phyloP scores from a whole-genome alignment of 2,113 vertebrate genomes.

The Actenoides lindsayi region DNA sequence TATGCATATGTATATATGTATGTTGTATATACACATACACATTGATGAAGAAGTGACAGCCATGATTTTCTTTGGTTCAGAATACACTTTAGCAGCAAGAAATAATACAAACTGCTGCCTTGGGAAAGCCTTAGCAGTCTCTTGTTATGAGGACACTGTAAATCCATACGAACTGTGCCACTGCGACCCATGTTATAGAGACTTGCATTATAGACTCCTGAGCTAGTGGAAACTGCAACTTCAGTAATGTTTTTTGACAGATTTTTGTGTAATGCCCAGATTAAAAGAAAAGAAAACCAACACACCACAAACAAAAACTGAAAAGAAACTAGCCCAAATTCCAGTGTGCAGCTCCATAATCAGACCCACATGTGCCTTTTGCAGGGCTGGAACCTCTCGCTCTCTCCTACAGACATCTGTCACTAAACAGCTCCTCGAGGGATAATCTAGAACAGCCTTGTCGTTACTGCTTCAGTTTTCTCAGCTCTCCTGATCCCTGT shows the following conservation, averaged over 20 bases:
- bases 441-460: background rate
- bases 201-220: background rate
- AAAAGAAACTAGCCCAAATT: slow-evolving; percentile 21
- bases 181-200: background rate
- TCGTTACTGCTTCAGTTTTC: background rate
- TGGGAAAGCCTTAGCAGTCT: background rate
- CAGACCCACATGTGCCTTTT: background rate
- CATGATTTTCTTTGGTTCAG: background rate
- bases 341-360: background rate
- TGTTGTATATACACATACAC: too few relatives aligned
- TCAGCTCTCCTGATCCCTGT: background rate
- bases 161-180: background rate
- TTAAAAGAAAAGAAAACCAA: slow-evolving; percentile 52
- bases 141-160: rapidly evolving
- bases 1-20: background rate
- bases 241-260: slow-evolving; percentile 3
- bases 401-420: background rate
- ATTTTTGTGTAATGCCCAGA: background rate
- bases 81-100: background rate
- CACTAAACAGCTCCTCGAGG: background rate
- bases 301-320: background rate
- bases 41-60: background rate
- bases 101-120: background rate
- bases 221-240: background rate
- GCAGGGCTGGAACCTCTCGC: background rate